A percentile compares a stretch with the other conserved stretches of the same genome.
Conservation (phyloP, 2,888 invertebrate species). For the Ophonus ardosiacus region DNA sequence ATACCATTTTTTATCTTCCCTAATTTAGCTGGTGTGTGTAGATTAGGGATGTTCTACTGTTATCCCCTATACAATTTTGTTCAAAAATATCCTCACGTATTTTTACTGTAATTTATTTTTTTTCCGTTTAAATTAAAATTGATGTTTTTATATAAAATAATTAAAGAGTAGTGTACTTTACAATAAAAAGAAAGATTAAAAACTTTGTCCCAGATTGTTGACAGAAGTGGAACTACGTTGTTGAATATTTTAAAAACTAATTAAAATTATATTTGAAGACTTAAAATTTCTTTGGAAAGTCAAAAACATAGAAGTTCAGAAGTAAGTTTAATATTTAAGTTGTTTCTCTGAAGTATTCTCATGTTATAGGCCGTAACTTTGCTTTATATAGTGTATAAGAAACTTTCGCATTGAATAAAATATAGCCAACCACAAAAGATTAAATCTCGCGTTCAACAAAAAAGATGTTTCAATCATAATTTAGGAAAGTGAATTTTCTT, state of each 20-base stretch:
- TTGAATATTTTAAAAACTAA: slow-evolving; percentile 32
- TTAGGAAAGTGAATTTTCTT: background rate
- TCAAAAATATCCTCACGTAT: no score
- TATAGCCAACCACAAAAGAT: background rate
- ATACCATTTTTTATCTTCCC: no score
- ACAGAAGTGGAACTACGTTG: background rate
- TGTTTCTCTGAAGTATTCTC: background rate
- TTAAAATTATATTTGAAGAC: slow-evolving; percentile 30
- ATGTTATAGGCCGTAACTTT: background rate
- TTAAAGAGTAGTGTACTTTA: background rate
- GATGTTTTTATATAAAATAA: background rate
- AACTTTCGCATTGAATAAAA: background rate
- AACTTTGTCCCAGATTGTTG: background rate
- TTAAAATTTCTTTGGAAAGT: background rate
- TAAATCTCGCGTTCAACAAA: background rate
- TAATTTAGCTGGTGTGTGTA: no score
- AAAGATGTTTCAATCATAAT: background rate
- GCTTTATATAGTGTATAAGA: background rate
- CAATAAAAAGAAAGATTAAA: background rate
- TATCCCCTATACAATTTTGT: no score
- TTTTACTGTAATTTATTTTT: background rate
- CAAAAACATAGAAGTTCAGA: background rate
- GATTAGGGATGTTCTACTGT: no score
- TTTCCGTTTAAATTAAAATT: background rate
- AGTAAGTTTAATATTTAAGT: slow-evolving; percentile 29